Evolutionary conservation across 1,140 invertebrate species (phyloP).

Genomic region (Drosophila pallidifrons): DNA sequence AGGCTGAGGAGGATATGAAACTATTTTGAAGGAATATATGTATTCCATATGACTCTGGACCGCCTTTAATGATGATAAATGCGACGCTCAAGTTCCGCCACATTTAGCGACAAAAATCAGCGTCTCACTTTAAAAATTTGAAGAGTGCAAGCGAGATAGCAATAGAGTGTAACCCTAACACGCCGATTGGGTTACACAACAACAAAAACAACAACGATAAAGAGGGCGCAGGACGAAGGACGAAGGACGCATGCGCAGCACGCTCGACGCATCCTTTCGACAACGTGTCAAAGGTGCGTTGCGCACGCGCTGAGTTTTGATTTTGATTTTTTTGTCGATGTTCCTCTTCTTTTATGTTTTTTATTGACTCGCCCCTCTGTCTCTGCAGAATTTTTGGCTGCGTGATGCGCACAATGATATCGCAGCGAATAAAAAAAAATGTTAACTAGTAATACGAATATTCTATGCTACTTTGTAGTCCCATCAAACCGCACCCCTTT

Average conservation of each 20-base stretch:
- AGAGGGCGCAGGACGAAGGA: constrained; percentile 53
- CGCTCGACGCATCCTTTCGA: constrained; percentile 62
- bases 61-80: constrained; percentile 82
- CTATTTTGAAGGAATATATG: neutral
- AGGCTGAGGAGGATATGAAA: constrained; percentile 39
- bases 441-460: constrained; percentile 26
- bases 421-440: constrained; percentile 36
- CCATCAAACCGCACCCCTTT: constrained; percentile 26
- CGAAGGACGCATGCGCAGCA: constrained; percentile 75
- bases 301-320: constrained; percentile 65
- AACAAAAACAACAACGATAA: constrained; percentile 41
- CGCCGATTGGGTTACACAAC: constrained; percentile 75
- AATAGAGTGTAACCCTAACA: constrained; percentile 57
- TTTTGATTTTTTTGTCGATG: neutral
- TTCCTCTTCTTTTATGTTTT: constrained; percentile 32
- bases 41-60: constrained; percentile 38
- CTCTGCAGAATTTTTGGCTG: constrained; percentile 29
- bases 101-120: constrained; percentile 63
- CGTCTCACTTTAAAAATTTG: constrained; percentile 48
- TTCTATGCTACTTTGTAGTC: neutral
- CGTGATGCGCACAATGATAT: constrained; percentile 69
- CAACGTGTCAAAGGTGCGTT: constrained; percentile 47
- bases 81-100: constrained; percentile 74
- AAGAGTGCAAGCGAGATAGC: neutral
- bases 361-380: constrained; percentile 21